These are phyloP conservation scores for Torymus texanus DNA, from an alignment of 2,888 invertebrate species.

Conservation along the genomic window DNA sequence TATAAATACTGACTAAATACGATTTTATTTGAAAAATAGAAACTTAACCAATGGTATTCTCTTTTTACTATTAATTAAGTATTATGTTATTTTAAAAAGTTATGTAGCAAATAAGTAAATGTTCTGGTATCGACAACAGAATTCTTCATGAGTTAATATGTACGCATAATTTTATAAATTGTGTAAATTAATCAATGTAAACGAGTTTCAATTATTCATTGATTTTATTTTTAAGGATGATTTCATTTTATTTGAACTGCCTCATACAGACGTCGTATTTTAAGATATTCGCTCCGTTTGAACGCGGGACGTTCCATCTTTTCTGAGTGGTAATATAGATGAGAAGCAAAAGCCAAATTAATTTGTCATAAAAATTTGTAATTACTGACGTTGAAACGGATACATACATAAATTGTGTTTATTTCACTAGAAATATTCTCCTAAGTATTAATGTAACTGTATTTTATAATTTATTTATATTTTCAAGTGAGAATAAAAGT, in stretches of 20 bases:
- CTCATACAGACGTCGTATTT: background rate
- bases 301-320: slow-evolving; percentile 53
- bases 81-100: too few species aligned
- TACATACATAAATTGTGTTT: slow-evolving; percentile 59
- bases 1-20: slow-evolving; percentile 12
- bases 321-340: slow-evolving; percentile 23
- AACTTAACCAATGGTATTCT: slow-evolving; percentile 27
- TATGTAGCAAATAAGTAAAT: too few species aligned
- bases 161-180: background rate
- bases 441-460: slow-evolving; percentile 68
- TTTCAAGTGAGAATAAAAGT: slow-evolving; percentile 69
- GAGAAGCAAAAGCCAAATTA: slow-evolving; percentile 32
- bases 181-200: background rate
- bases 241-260: slow-evolving; percentile 5
- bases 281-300: slow-evolving; percentile 47
- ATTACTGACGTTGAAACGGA: slow-evolving; percentile 53
- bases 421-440: slow-evolving; percentile 65
- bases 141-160: too few species aligned
- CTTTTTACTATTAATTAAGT: slow-evolving; percentile 3
- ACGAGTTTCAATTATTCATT: slow-evolving; percentile 10
- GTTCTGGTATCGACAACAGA: too few species aligned
- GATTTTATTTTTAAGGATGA: slow-evolving; percentile 35
- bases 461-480: slow-evolving; percentile 75
- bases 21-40: slow-evolving; percentile 10
- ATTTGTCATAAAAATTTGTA: slow-evolving; percentile 25